These are phyloP conservation scores for Nothocercus nigrocapillus DNA, from an alignment of 2,113 vertebrate species.

Conservation along the genomic window DNA sequence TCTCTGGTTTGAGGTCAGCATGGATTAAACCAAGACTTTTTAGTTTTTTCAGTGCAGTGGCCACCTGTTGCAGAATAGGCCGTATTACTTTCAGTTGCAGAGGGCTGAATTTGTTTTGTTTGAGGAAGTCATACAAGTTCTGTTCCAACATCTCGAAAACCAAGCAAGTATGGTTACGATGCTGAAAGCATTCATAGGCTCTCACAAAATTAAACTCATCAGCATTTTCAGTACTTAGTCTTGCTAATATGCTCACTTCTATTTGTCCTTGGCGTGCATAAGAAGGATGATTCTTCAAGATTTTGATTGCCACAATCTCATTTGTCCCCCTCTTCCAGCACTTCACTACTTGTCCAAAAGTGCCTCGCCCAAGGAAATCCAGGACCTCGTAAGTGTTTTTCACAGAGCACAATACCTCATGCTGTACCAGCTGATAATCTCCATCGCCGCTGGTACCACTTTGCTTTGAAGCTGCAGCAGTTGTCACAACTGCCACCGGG, in stretches of 20 bases:
- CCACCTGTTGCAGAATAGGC: conserved; percentile 97
- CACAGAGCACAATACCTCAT: conserved; percentile 95
- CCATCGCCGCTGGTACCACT: conserved; percentile 86
- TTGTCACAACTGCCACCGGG: conserved; percentile 83
- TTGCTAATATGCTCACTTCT: conserved; percentile 96
- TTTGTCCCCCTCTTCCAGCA: conserved; percentile 98
- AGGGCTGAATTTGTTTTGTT: conserved; percentile 99
- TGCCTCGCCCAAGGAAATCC: conserved; percentile 97
- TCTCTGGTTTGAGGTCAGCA: conserved; percentile 98
- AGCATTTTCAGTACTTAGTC: conserved; percentile 95
- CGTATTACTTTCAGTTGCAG: conserved; percentile 97
- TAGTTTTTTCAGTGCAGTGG: conserved; percentile 96
- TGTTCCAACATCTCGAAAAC: conserved; percentile 99
- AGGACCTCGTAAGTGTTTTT: conserved; percentile 98
- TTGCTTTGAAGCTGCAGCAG: conserved; percentile 82
- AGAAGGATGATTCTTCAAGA: conserved; percentile 98
- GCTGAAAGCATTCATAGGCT: conserved; percentile 98
- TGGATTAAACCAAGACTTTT: conserved; percentile 99
- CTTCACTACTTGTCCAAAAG: conserved; percentile 98
- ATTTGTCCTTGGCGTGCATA: conserved; percentile 98
- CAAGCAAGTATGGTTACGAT: conserved; percentile 95
- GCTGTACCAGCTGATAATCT: conserved; percentile 97
- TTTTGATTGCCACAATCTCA: conserved; percentile 96
- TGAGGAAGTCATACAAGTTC: conserved; percentile 98
- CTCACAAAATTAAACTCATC: conserved; percentile 98